Evolutionary conservation across 2,797 vertebrate genomes (phyloP).

Genomic region (Merluccius polli): DNA sequence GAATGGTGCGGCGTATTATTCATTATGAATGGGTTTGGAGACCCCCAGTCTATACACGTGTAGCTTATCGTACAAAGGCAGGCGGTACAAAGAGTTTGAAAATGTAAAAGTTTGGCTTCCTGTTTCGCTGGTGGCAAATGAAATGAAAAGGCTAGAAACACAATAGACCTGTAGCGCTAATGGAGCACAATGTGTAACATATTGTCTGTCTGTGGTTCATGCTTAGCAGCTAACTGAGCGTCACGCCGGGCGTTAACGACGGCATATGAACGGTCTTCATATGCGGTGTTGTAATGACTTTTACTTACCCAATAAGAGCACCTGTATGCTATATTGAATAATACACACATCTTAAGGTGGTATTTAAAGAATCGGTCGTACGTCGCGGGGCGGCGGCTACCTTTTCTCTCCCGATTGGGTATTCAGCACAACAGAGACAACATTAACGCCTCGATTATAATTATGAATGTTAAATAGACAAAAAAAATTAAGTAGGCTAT

Average conservation of each 20-base stretch:
- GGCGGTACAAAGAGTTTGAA: constrained; percentile 48
- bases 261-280: neutral
- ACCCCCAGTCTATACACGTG: constrained; percentile 60
- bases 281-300: neutral
- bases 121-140: constrained; percentile 18
- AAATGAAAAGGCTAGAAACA: constrained; percentile 7
- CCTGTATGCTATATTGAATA: neutral
- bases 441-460: neutral
- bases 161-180: neutral
- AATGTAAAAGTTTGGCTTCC: constrained; percentile 35
- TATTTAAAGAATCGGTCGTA: neutral
- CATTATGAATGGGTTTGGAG: constrained; percentile 72
- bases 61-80: constrained; percentile 75
- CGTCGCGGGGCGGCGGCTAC: neutral
- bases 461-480: neutral
- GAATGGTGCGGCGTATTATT: constrained; percentile 68
- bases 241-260: no score
- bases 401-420: neutral
- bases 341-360: neutral
- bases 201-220: neutral
- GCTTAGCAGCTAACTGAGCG: neutral
- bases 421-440: neutral
- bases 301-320: neutral
- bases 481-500: neutral
- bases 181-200: neutral